phyloP scores from a whole-genome alignment of 2,888 invertebrate species.

The Calliopum simillimum region DNA sequence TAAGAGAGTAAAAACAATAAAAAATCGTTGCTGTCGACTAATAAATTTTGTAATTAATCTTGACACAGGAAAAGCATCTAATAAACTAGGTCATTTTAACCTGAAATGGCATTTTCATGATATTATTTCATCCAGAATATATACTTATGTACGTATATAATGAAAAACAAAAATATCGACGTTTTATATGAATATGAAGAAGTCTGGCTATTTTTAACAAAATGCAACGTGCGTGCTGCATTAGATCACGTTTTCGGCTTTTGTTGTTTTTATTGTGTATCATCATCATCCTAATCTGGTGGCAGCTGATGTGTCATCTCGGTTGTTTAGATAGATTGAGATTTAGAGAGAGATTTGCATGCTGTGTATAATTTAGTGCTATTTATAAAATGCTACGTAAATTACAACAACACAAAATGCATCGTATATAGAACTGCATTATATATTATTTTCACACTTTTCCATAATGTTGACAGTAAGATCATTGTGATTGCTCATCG shows the following conservation, averaged over 20 bases:
- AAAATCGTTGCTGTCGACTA: background rate
- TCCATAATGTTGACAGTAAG: too few species aligned
- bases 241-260: background rate
- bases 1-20: too few species aligned
- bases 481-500: too few species aligned
- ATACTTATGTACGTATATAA: too few species aligned
- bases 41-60: conserved; percentile 18
- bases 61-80: too few species aligned
- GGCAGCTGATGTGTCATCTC: conserved; percentile 4
- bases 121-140: too few species aligned
- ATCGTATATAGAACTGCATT: too few species aligned
- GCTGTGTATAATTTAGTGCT: conserved; percentile 5
- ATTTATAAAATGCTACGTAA: background rate
- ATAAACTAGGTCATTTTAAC: too few species aligned
- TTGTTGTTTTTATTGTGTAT: background rate
- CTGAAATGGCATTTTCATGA: too few species aligned
- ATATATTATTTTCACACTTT: too few species aligned
- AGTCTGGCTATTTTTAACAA: background rate
- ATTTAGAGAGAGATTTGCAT: conserved; percentile 12
- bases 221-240: conserved; percentile 7
- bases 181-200: background rate
- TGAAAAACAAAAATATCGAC: too few species aligned
- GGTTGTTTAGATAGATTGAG: background rate
- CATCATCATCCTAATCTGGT: background rate
- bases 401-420: too few species aligned